Evolutionary conservation across 2,113 vertebrate genomes (phyloP), one percentile per base, ranked within the genome.

Genomic region (Pterophyllum scalare): DNA sequence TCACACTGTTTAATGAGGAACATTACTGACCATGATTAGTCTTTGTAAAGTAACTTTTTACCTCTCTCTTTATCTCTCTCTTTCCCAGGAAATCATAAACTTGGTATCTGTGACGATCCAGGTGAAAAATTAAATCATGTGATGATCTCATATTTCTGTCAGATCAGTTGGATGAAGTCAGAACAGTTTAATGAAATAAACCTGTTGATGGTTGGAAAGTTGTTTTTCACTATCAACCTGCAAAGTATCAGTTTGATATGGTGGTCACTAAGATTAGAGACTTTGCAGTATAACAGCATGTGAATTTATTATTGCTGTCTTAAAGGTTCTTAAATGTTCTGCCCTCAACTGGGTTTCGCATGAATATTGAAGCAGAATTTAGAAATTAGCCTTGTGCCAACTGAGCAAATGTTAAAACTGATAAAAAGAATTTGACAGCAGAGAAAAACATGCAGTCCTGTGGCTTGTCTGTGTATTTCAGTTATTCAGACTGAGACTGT

Each of bases 41-140:
- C 43, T 46, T 20, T 82, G 14, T 4, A 11, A 5, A 43, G 22
- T 62, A 26, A 80, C 75, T 62, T 4, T 38, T 33, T 26, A 3
- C 2, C 2, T 57, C n/a, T n/a, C n/a, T n/a, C n/a, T n/a, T n/a
- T n/a, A n/a, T 64, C n/a, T 61, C 5, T 40, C 24, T 75, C 19
- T 43, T 19, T 81, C 59, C 26, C 10, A 93, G 93, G 89, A 22
- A 56, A 52, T 58, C 0, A 67, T 78, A 82, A 14, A 43, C 3
- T 0, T 3, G 24, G 7, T 6, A 0, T 1, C 0, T 85, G 84
- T 70, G 1, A 5, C 0, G 0, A 10, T 22, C 2, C 0, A 15
- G 0, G 0, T 14, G 1, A 0, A 19, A 8, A 1, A 1, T 0
- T 59, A 65, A 0, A 38, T 35, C 33, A 7, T 6, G 7, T 7